Percentiles rank a stretch among this genome's conserved stretches.
phyloP scores from a whole-genome alignment of 2,888 invertebrate genomes.

The Pilophorus perplexus region DNA sequence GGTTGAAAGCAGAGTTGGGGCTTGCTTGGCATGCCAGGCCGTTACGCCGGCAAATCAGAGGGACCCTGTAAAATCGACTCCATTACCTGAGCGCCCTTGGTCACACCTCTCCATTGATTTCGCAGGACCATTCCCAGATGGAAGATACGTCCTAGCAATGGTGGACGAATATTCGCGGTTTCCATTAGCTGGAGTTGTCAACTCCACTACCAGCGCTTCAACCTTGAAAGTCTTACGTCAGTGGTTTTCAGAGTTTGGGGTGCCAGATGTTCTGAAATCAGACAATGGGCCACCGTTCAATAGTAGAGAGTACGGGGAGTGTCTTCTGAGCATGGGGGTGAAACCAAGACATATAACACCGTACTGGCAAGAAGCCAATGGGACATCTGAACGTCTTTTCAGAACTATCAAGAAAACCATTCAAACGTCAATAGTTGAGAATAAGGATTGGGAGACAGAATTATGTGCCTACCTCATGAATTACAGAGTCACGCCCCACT shows the following conservation, averaged over 20 bases:
- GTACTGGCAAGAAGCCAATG: constrained; percentile 8
- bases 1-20: neutral
- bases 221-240: neutral
- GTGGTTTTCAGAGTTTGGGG: constrained; percentile 10
- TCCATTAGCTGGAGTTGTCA: neutral
- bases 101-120: neutral
- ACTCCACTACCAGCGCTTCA: neutral
- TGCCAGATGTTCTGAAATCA: neutral
- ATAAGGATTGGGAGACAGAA: neutral
- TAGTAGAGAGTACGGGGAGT: neutral
- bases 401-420: neutral
- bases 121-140: neutral
- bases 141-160: neutral
- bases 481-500: neutral
- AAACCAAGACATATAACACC: neutral
- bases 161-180: neutral
- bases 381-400: neutral
- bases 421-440: neutral
- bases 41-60: neutral
- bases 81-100: neutral
- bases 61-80: neutral
- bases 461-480: neutral
- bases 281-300: constrained; percentile 4
- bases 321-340: neutral
- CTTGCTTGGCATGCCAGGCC: neutral